Conservation (phyloP, 2,113 vertebrate genomes). For the Apistogramma diplotaenia region DNA sequence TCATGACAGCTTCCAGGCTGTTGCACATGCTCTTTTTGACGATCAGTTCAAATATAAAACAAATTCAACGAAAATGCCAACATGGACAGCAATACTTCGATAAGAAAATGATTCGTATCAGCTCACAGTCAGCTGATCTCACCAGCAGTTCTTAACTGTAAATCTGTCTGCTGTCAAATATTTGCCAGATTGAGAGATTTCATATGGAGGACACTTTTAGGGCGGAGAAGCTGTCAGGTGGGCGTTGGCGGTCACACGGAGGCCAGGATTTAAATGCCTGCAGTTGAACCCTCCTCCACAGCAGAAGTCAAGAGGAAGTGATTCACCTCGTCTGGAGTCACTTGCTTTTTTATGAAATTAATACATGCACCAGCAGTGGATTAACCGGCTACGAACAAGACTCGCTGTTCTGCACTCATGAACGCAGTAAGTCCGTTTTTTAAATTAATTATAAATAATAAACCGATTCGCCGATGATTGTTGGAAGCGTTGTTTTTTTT, state of each 20-base stretch:
- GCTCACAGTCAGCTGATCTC: background rate
- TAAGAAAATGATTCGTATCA: background rate
- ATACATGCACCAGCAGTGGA: background rate
- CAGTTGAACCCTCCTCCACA: background rate
- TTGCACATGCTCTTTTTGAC: background rate
- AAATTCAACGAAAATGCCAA: background rate
- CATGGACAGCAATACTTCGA: rapidly evolving
- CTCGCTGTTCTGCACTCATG: background rate
- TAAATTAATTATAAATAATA: too few species aligned
- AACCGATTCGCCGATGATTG: background rate
- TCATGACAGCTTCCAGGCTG: background rate
- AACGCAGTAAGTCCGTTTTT: conserved; percentile 17
- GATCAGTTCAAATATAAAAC: background rate
- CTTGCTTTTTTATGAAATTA: background rate
- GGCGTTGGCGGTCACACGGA: conserved; percentile 31
- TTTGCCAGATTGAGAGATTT: background rate
- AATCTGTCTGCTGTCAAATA: background rate
- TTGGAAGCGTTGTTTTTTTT: background rate
- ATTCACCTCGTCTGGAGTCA: rapidly evolving
- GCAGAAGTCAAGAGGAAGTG: background rate
- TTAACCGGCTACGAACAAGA: background rate
- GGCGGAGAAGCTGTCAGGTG: conserved; percentile 14
- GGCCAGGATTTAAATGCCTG: conserved; percentile 13
- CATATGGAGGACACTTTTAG: background rate
- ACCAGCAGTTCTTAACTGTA: background rate